Conservation (phyloP, 2,888 invertebrate species). For the Caenorhabditis sp. region DNA sequence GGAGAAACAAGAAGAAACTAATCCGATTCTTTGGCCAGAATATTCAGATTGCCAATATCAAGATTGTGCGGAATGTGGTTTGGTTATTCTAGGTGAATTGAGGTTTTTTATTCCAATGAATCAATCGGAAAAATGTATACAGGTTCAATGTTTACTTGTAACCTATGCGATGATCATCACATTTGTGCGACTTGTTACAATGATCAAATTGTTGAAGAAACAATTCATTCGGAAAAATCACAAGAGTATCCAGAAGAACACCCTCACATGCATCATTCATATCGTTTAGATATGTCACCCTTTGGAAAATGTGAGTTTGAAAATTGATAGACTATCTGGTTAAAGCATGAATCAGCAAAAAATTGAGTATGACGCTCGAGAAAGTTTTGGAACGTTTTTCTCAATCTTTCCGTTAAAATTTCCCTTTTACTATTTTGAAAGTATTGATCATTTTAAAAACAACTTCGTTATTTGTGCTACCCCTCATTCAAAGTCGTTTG, state of each 20-base stretch:
- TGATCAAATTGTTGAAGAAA: constrained; percentile 33
- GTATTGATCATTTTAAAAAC: no score
- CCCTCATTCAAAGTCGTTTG: no score
- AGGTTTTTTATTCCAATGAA: neutral
- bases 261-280: constrained; percentile 41
- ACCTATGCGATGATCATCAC: constrained; percentile 34
- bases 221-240: constrained; percentile 26
- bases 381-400: no score
- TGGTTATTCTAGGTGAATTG: constrained; percentile 27
- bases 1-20: constrained; percentile 8
- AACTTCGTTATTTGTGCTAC: no score
- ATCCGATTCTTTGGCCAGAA: constrained; percentile 41
- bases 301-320: constrained; percentile 47
- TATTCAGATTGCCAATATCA: constrained; percentile 39
- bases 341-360: no score
- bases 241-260: constrained; percentile 26
- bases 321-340: constrained; percentile 10
- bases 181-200: constrained; percentile 41
- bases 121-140: neutral
- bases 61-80: constrained; percentile 33
- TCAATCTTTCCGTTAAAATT: no score
- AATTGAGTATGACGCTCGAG: no score
- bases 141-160: constrained; percentile 46
- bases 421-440: no score
- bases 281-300: constrained; percentile 40